These are phyloP conservation scores for Drosophila falleni DNA, from an alignment of 2,888 invertebrate species.

Conservation along the genomic window DNA sequence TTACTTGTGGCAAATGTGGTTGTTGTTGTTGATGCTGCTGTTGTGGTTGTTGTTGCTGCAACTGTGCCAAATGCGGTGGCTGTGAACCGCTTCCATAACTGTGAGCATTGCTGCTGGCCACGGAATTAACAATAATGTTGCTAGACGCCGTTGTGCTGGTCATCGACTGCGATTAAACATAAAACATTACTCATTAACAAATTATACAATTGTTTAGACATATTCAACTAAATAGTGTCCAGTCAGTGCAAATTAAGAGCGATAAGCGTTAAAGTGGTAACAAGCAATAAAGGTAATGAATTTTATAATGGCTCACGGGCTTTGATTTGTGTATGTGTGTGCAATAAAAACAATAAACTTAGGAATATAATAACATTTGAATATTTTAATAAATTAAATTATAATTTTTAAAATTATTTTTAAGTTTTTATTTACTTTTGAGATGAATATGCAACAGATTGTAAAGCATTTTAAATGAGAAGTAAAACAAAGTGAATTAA, in stretches of 20 bases:
- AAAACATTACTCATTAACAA: conserved; percentile 26
- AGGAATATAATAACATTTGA: not conserved
- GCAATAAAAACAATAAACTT: not conserved
- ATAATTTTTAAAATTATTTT: not conserved
- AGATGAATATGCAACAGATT: no score
- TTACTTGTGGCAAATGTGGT: conserved; percentile 84
- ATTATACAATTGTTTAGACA: not conserved
- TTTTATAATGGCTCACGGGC: conserved; percentile 32
- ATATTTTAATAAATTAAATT: not conserved
- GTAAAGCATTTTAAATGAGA: no score
- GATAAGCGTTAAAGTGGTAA: conserved; percentile 45
- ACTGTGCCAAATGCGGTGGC: conserved; percentile 75
- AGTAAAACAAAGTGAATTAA: no score
- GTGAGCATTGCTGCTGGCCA: conserved; percentile 83
- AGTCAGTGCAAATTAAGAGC: conserved; percentile 48
- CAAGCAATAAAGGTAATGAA: conserved; percentile 29
- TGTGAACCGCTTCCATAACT: conserved; percentile 75
- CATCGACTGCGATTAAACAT: conserved; percentile 66
- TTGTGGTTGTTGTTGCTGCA: conserved; percentile 73
- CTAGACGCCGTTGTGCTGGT: conserved; percentile 82
- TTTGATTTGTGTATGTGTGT: conserved; percentile 16
- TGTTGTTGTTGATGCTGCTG: conserved; percentile 76
- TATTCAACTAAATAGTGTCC: conserved; percentile 5
- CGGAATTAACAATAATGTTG: conserved; percentile 85
- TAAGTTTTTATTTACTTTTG: no score